phyloP scores from a whole-genome alignment of 2,888 invertebrate genomes.

The Cremastobaeus sp. region DNA sequence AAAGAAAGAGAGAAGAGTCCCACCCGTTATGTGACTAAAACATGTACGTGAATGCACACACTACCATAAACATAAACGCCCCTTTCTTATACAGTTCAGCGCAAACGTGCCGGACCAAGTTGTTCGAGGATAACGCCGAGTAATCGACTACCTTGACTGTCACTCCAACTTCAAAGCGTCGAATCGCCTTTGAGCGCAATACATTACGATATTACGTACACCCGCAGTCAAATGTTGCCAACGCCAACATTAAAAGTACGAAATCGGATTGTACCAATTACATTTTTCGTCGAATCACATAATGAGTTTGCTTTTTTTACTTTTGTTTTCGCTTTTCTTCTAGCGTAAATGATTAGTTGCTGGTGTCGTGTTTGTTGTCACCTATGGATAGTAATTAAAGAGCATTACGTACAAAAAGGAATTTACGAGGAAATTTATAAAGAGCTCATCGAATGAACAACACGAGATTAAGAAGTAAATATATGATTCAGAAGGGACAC shows the following conservation, averaged over 20 bases:
- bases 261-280: conserved; percentile 34
- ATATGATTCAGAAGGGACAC: too few species aligned
- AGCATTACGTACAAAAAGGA: too few species aligned
- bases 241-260: too few species aligned
- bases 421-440: too few species aligned
- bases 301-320: conserved; percentile 21
- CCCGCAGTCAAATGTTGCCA: conserved; percentile 47
- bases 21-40: conserved; percentile 53
- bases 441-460: too few species aligned
- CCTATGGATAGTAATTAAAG: too few species aligned
- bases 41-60: conserved; percentile 39
- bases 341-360: too few species aligned
- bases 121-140: conserved; percentile 60
- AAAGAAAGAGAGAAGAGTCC: conserved; percentile 45
- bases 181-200: conserved; percentile 48
- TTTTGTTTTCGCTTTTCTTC: conserved; percentile 12
- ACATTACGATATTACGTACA: conserved; percentile 49
- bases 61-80: conserved; percentile 37
- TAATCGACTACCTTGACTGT: conserved; percentile 65
- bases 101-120: conserved; percentile 58
- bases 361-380: too few species aligned
- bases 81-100: conserved; percentile 46
- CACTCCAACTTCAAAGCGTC: conserved; percentile 57
- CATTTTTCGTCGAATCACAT: conserved; percentile 11
- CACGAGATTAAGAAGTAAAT: too few species aligned